A percentile compares a stretch with the other conserved stretches of the same genome.
phyloP scores from a whole-genome alignment of 2,113 vertebrate species.

The Phylloscopus whistleri region DNA sequence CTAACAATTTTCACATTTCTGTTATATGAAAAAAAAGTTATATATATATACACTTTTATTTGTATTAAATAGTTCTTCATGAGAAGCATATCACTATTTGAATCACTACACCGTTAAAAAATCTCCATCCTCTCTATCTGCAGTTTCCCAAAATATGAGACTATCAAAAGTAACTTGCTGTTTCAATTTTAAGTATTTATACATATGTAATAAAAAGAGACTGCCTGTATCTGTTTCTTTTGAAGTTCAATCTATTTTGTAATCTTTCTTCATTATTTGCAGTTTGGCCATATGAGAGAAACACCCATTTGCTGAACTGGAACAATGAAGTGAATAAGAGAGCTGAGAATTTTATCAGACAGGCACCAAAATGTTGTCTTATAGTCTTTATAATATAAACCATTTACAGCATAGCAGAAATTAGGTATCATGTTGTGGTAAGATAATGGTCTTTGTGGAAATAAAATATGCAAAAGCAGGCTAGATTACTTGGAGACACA shows the following conservation, averaged over 20 bases:
- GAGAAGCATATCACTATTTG: not conserved
- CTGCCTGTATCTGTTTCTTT: not conserved
- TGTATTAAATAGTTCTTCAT: not conserved
- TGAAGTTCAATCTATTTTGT: not conserved
- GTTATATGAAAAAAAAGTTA: not conserved
- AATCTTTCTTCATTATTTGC: slow-evolving; percentile 27
- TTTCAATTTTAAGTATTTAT: not conserved
- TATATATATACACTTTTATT: not conserved
- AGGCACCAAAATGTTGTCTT: not conserved
- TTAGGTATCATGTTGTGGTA: not conserved
- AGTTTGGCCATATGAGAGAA: not conserved
- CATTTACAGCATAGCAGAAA: not conserved
- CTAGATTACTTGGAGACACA: not conserved
- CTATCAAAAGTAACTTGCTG: not conserved
- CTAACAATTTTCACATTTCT: not conserved
- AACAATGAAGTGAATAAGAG: not conserved
- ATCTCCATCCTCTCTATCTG: not conserved
- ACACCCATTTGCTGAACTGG: not conserved
- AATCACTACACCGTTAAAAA: not conserved
- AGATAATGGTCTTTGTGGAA: not conserved
- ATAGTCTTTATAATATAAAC: not conserved
- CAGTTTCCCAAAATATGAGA: not conserved
- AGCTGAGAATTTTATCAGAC: not conserved
- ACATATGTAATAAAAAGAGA: not conserved
- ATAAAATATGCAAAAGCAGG: not conserved